phyloP scores from a whole-genome alignment of 2,113 vertebrate genomes.

The Arenaria interpres region DNA sequence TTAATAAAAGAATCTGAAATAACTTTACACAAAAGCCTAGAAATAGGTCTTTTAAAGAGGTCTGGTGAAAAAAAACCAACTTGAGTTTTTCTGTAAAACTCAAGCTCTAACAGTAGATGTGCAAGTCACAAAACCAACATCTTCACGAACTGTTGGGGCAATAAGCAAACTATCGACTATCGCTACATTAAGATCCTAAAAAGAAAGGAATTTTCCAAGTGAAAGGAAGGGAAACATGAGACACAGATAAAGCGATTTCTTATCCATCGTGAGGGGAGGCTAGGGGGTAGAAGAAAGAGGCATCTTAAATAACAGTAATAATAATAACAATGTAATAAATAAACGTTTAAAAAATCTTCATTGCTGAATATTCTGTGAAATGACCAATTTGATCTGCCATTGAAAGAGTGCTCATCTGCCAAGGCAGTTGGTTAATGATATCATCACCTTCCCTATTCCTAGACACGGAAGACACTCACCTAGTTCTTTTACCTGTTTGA shows the following conservation, averaged over 20 bases:
- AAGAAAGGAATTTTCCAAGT: background rate
- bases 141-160: background rate
- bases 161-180: background rate
- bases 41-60: background rate
- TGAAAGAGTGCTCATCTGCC: background rate
- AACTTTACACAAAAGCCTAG: background rate
- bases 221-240: background rate
- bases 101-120: background rate
- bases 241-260: background rate
- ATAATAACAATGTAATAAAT: background rate
- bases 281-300: background rate
- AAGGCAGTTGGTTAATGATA: background rate
- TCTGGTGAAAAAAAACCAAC: background rate
- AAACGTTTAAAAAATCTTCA: background rate
- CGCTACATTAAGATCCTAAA: background rate
- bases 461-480: background rate
- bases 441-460: background rate
- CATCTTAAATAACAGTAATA: background rate
- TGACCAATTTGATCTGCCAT: background rate
- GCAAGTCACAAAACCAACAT: background rate
- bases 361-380: background rate
- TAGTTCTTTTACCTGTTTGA: background rate
- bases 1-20: background rate
- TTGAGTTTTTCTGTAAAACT: background rate
- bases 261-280: background rate